Evolutionary conservation across 2,888 invertebrate genomes (phyloP).

Genomic region (Rhaphigaster nebulosa): DNA sequence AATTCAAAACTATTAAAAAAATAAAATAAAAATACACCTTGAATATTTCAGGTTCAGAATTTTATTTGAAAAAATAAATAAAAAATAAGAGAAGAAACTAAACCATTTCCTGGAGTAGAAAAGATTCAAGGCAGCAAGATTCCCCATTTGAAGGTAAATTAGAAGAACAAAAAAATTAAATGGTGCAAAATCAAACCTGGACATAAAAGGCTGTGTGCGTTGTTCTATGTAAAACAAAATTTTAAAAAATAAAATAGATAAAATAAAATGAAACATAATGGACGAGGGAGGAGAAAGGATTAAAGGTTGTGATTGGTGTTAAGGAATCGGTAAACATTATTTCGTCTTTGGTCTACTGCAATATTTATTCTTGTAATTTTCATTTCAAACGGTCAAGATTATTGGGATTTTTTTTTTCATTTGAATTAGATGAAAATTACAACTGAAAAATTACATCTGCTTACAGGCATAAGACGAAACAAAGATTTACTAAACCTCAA

Average conservation of each 20-base stretch:
- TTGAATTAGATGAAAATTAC: slow-evolving; percentile 6
- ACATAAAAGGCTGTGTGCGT: slow-evolving; percentile 48
- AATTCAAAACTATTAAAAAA: too few species aligned
- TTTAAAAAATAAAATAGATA: slow-evolving; percentile 28
- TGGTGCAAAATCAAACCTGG: slow-evolving; percentile 59
- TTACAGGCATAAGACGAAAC: neutral
- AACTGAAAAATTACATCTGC: too few species aligned
- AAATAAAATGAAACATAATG: neutral
- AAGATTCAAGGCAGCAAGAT: slow-evolving; percentile 8
- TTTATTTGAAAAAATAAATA: neutral
- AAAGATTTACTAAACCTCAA: slow-evolving; percentile 24
- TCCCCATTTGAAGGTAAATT: neutral
- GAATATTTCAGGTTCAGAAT: neutral
- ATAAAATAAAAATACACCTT: neutral
- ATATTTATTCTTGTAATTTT: neutral
- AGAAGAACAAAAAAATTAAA: slow-evolving; percentile 47
- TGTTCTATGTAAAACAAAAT: slow-evolving; percentile 45
- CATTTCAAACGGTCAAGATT: neutral
- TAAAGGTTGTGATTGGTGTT: neutral
- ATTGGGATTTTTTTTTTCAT: neutral
- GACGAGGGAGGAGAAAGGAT: slow-evolving; percentile 12
- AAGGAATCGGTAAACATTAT: neutral
- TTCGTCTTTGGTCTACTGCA: neutral
- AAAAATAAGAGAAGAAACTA: neutral
- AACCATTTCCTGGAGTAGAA: neutral